Evolutionary conservation across 2,888 invertebrate genomes (phyloP).

Genomic region (Thysanoteuthis rhombus): DNA sequence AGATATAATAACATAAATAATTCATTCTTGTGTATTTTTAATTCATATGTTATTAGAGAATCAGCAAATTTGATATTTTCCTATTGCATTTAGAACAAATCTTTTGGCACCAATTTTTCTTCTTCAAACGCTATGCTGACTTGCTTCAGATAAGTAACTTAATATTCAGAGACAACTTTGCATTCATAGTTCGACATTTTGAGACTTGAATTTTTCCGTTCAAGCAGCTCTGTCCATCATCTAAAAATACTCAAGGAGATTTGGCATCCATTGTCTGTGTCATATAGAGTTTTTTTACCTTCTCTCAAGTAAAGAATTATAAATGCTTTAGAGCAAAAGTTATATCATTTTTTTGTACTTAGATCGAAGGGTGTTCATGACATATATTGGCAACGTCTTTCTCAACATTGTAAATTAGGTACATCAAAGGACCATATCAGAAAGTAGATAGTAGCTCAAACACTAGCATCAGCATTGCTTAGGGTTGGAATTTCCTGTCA

Average conservation of each 20-base stretch:
- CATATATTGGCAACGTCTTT: background rate
- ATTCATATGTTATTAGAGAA: background rate
- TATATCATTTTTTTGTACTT: background rate
- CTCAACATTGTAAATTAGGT: background rate
- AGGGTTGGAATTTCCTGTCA: background rate
- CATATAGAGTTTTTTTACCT: background rate
- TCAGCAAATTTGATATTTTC: background rate
- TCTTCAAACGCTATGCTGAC: background rate
- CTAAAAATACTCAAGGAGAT: background rate
- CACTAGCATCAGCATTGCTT: background rate
- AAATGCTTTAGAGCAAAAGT: background rate
- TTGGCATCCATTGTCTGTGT: background rate
- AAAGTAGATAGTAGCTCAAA: background rate
- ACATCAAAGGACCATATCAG: background rate
- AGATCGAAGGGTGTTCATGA: background rate
- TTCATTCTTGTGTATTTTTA: background rate
- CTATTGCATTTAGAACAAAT: background rate
- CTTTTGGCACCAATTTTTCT: constrained; percentile 12
- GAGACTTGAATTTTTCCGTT: background rate
- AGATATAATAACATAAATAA: background rate
- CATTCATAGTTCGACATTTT: background rate
- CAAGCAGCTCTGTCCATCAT: background rate
- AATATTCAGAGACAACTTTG: background rate
- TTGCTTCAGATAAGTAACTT: background rate
- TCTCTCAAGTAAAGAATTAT: background rate